Base-by-base conservation (phyloP, 2,797 vertebrate species). In the Mustela erminea region DNA sequence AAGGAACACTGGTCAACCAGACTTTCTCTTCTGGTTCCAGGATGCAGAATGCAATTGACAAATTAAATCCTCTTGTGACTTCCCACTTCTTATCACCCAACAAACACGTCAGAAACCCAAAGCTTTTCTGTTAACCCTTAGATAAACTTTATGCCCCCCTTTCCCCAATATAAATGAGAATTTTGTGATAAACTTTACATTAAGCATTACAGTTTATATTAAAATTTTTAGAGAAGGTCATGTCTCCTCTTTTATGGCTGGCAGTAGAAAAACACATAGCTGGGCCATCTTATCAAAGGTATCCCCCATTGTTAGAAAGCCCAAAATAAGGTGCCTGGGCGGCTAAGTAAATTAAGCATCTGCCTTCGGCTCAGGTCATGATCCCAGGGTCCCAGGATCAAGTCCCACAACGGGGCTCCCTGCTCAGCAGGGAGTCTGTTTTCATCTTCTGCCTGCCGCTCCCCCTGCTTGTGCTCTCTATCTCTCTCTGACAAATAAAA, bases 151-250 rank as follows among this genome's bases (percentile, higher is more conserved):
- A 41, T 18, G 11, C n/a, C 41, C n/a, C 85, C 6, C 32, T 84
- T 91, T 93, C 74, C 43, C 27, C 52, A 62, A 96, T 35, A 0
- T 9, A 95, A 97, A 83, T 87, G 96, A 93, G 64, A 70, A 23
- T 81, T 77, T 95, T 56, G 46, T 0, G 0, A 43, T 72, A 80
- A 81, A 62, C 82, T 88, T 96, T 96, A 8, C 56, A 88, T 82
- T 27, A 98, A 97, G 96, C 74, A 96, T 90, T 75, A 85, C 60
- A 96, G 90, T 87, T 87, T 95, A 86, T 93, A 56, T 77, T 90
- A 43, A 72, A 92, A 46, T 3, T 90, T 83, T 96, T 78, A 82
- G 77, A 95, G 62, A 89, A 46, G 12, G 7, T 9, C 66, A 68
- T 29, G 1, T 75, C 21, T 74, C 32, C 56, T 81, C 56, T 54